Conservation (phyloP, 2,113 vertebrate species). For the Nipponia nippon region DNA sequence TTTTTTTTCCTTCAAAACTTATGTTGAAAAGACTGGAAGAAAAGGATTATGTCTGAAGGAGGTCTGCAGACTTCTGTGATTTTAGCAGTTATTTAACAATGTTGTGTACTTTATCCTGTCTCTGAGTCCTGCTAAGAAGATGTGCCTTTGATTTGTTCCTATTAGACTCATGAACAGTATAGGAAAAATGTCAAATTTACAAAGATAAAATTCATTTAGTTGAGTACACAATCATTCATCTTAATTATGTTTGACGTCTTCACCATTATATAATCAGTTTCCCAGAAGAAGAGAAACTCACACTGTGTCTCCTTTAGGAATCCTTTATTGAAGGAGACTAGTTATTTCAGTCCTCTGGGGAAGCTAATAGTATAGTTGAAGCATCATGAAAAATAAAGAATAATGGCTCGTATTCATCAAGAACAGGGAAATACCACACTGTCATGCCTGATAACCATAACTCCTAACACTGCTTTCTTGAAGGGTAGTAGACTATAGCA, state of each 20-base stretch:
- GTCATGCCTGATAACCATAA: not conserved
- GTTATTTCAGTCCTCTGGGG: not conserved
- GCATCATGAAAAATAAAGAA: not conserved
- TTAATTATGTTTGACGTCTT: slow-evolving; percentile 64
- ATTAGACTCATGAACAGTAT: slow-evolving; percentile 25
- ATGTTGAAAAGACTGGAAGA: not conserved
- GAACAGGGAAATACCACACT: not conserved
- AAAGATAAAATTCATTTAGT: slow-evolving; percentile 57
- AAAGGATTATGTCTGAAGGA: not conserved
- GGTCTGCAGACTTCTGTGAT: not conserved
- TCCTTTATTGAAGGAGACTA: slow-evolving; percentile 31
- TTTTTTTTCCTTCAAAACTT: not conserved
- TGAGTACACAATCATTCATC: slow-evolving; percentile 47
- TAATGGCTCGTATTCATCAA: not conserved
- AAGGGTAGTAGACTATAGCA: not conserved
- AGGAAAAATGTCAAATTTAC: slow-evolving; percentile 64
- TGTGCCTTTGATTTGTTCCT: slow-evolving; percentile 46
- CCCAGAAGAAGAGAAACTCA: slow-evolving; percentile 27
- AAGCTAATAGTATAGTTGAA: not conserved
- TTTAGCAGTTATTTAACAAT: slow-evolving; percentile 29
- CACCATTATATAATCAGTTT: slow-evolving; percentile 15
- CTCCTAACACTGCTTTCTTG: not conserved
- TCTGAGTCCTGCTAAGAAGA: not conserved
- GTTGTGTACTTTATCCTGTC: not conserved
- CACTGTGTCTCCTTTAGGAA: slow-evolving; percentile 36